phyloP scores from a whole-genome alignment of 2,797 vertebrate species.

The Chloroceryle inda region DNA sequence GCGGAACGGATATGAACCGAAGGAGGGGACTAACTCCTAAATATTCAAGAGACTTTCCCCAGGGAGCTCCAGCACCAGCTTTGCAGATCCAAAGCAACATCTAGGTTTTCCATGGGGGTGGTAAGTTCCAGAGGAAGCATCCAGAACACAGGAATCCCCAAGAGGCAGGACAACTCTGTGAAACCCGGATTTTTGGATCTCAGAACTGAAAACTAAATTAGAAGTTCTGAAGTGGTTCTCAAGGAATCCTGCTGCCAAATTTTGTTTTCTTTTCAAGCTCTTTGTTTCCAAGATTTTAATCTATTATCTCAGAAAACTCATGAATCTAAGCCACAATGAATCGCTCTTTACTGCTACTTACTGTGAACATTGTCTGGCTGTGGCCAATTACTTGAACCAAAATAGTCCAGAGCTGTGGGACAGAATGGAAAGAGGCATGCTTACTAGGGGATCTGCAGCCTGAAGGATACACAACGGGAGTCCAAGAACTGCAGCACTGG shows the following conservation, averaged over 20 bases:
- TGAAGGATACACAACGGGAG: neutral
- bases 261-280: neutral
- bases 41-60: neutral
- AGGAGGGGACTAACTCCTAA: neutral
- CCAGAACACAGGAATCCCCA: neutral
- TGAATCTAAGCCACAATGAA: neutral
- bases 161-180: neutral
- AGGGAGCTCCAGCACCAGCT: neutral
- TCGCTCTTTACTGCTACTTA: neutral
- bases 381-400: neutral
- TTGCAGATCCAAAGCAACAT: neutral
- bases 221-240: neutral
- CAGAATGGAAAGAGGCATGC: neutral
- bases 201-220: neutral
- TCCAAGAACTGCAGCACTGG: neutral
- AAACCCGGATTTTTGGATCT: neutral
- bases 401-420: neutral
- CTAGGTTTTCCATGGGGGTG: rapidly evolving
- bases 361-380: neutral
- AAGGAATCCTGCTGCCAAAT: neutral
- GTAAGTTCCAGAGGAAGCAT: neutral
- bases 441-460: neutral
- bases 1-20: neutral
- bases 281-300: slow-evolving; percentile 34
- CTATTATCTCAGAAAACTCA: neutral